These are phyloP conservation scores for Acrocera orbiculus DNA, from an alignment of 2,888 invertebrate species.

Conservation along the genomic window DNA sequence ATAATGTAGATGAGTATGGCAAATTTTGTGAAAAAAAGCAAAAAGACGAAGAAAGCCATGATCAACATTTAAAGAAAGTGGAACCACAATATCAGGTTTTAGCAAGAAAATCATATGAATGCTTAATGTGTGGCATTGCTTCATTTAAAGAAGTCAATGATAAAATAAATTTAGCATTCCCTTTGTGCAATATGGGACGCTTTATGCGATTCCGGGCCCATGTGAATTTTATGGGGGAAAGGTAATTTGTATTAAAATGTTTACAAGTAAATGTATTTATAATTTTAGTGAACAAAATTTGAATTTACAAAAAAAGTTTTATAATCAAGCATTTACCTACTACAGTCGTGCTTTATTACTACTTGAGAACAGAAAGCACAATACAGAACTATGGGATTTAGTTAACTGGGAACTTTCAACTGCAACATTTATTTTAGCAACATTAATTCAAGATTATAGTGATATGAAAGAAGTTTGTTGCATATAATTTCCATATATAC, in stretches of 20 bases:
- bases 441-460: conserved; percentile 51
- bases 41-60: conserved; percentile 1
- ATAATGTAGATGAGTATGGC: conserved; percentile 18
- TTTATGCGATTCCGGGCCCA: conserved; percentile 65
- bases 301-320: conserved; percentile 42
- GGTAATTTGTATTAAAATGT: conserved; percentile 15
- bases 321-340: conserved; percentile 49
- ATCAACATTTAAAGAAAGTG: not conserved
- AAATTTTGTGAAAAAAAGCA: conserved; percentile 5
- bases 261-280: not conserved
- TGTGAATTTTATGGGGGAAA: conserved; percentile 31
- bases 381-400: conserved; percentile 56
- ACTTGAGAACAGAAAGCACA: conserved; percentile 42
- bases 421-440: conserved; percentile 61
- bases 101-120: conserved; percentile 42
- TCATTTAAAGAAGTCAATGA: conserved; percentile 58
- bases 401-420: conserved; percentile 77
- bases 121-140: conserved; percentile 48
- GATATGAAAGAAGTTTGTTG: conserved; percentile 16
- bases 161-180: conserved; percentile 56
- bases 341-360: conserved; percentile 52
- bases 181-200: conserved; percentile 68
- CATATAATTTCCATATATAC: no score
- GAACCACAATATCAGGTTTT: conserved; percentile 28
- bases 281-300: conserved; percentile 21